Base-by-base conservation (phyloP, 2,888 invertebrate genomes). In the Cetonia aurata region DNA sequence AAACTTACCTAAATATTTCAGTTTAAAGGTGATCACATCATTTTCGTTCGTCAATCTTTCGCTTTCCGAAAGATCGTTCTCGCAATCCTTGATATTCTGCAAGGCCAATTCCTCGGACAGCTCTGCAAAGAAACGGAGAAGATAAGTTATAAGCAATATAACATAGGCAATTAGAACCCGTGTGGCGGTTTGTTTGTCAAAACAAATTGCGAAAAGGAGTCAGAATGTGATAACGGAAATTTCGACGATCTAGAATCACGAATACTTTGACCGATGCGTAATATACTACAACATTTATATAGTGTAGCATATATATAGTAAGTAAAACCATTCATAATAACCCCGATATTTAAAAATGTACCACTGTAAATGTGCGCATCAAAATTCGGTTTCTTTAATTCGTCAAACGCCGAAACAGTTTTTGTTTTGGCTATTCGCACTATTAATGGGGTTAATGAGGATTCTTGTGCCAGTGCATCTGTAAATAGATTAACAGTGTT, bases 1-100 rank as follows among this genome's bases (percentile, higher is more conserved):
- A 9, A 48, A 71, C 76, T 76, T 76, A 82, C 83, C 95, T 66
- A 94, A 88, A 84, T 94, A 94, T 83, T 94, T 91, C 74, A 93
- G 85, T 80, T 86, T 86, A 82, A 89, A 90, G 42, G 86, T 87
- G 53, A 87, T 86, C 2, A 81, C 80, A 66, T 87, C 73, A 79
- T 82, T 10, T 81, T 84, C 78, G 84, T 86, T 79, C 57, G 78
- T 75, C 50, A 80, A 79, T 12, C 76, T 76, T n/a, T 76, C 77
- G 13, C 44, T 85, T 81, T 85, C 79, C 72, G 73, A 79, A 74
- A 75, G 71, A 31, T 76, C 72, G 60, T 79, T 77, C 41, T 80
- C 80, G 67, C 78, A 75, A 74, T 86, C 89, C 0, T 89, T 88
- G 53, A 87, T 87, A 75, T 88, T 89, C 15, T 90, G 89, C 66